Base-by-base conservation (phyloP, 1,140 invertebrate genomes). In the Copidosoma floridanum region DNA sequence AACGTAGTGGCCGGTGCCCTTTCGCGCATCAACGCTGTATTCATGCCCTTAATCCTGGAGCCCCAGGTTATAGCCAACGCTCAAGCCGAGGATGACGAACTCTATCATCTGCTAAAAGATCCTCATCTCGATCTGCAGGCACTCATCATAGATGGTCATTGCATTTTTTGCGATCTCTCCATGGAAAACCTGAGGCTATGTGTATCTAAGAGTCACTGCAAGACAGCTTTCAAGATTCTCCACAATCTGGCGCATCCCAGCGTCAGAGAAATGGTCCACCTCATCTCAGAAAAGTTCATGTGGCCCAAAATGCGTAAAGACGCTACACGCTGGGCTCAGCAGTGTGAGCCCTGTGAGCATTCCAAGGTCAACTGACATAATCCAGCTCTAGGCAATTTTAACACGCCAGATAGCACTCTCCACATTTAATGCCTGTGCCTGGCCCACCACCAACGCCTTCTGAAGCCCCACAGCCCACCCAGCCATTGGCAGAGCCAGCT, bases 1-100 rank as follows among this genome's bases (percentile, higher is more conserved):
- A 77, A 79, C 41, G 23, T 62, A 0, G 66, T 69, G 1, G 70
- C 71, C 1, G 73, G 71, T 50, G 43, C 68, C 2, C 52, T 72
- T 0, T 71, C 66, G 3, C 32, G 72, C 35, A 40, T 64, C 35
- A 12, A 55, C 20, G 21, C 23, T 11, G 46, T 68, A 8, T 14
- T 3, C 11, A 60, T 46, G 23, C 59, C 66, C 12, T 26, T 23
- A 7, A 12, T n/a, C 12, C 24, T 67, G 27, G 41, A 46, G 0
- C 46, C 64, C 7, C 16, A 46, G 3, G 38, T 46, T 18, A 68
- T 74, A 35, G 16, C 50, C 16, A n/a, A 53, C 11, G 65, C 57
- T 1, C 67, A 71, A 40, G 38, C 48, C 20, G 20, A 18, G 6
- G 68, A 65, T 20, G 29, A 46, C 20, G 54, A 58, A 21, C 46